Base-by-base conservation (phyloP, 2,888 invertebrate species). In the Perizoma flavofasciatum region DNA sequence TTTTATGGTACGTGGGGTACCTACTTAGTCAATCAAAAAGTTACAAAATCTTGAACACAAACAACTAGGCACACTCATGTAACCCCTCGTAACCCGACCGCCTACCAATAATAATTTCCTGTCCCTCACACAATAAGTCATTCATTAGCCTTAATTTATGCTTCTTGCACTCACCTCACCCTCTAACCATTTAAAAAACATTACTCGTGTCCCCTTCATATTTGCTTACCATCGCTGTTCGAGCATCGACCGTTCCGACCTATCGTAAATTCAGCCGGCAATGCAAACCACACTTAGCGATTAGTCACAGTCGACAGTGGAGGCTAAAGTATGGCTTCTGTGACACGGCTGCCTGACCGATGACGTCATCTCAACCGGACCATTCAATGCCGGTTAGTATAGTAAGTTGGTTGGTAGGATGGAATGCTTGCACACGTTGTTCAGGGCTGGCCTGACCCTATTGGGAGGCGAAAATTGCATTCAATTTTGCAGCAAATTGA, bases 121-220 rank as follows among this genome's bases (percentile, higher is more conserved):
- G 89, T 88, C 83, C 79, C 81, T 79, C 79, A 79, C 75, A 85
- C 89, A 89, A 90, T 88, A 89, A 88, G 83, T 85, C 89, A 90
- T 91, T 90, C 90, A 91, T 91, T 91, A 89, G 81, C 88, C 87
- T 88, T 89, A 90, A 91, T 90, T 89, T 88, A 89, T 88, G 82
- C 86, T 87, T 76, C 84, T 86, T 85, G 82, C 85, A 85, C 84
- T 84, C 83, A 86, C 87, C 86, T 88, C 78, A 77, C 70, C 77
- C 68, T 73, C 70, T 69, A 72, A 77, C 75, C 79, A 79, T 76
- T 74, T 73, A 37, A 73, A 74, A 75, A 74, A 73, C 70, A 62
- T 69, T 66, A 62, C 65, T 67, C 62, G 71, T 61, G 55, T 66
- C 63, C 71, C 71, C 57, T 61, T 37, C 69, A 61, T 68, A 62